Percentiles rank a stretch among this genome's conserved stretches.
Conservation (phyloP, 2,113 vertebrate species). For the Nyctibius bracteatus region DNA sequence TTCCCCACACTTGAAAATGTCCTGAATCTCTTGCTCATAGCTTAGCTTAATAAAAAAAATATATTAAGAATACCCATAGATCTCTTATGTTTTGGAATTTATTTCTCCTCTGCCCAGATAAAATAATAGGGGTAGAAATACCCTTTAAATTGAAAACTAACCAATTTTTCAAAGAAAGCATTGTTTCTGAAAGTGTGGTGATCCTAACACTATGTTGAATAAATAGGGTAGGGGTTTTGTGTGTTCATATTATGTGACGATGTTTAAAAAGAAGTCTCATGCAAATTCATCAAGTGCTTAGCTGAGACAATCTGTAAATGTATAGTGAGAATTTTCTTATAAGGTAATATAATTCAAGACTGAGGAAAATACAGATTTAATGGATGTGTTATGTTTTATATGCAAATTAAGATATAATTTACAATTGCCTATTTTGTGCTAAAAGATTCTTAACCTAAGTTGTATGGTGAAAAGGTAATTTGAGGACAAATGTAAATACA, state of each 20-base stretch:
- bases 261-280: not conserved
- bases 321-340: not conserved
- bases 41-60: not conserved
- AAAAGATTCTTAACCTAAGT: not conserved
- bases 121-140: not conserved
- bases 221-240: not conserved
- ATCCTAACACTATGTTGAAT: not conserved
- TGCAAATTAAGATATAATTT: not conserved
- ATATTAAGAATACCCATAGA: not conserved
- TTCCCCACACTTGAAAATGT: not conserved
- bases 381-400: not conserved
- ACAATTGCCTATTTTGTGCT: not conserved
- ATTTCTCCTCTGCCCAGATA: not conserved
- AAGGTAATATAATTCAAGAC: not conserved
- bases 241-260: not conserved
- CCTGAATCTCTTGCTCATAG: not conserved
- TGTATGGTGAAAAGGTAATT: not conserved
- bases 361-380: not conserved
- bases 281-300: not conserved
- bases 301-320: not conserved
- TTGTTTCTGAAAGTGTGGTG: not conserved
- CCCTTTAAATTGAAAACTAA: not conserved
- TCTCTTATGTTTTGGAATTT: not conserved
- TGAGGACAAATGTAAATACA: constrained; percentile 27
- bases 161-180: not conserved